A percentile compares a stretch with the other conserved stretches of the same genome.
Conservation (phyloP, 2,888 invertebrate genomes). For the Drosophila rellima region DNA sequence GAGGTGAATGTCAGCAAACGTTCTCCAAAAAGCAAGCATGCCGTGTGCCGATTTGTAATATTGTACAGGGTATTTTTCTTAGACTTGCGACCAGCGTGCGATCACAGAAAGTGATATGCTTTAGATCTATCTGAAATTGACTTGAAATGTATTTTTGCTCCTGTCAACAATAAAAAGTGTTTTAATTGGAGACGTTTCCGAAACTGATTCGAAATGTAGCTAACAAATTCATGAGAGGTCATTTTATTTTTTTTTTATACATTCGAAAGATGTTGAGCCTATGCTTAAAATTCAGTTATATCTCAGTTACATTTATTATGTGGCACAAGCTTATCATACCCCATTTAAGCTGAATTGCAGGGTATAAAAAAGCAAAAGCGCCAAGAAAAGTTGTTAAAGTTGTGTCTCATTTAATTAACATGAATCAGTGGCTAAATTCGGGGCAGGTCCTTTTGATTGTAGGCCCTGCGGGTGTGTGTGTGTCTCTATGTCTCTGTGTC, state of each 20-base stretch:
- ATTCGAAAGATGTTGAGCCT: not conserved
- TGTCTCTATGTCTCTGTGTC: not conserved
- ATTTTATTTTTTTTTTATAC: not conserved
- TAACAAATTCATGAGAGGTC: not conserved
- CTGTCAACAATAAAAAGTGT: not conserved
- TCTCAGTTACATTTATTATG: conserved; percentile 1
- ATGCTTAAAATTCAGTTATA: not conserved
- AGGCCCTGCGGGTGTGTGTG: not conserved
- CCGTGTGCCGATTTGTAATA: too few relatives aligned
- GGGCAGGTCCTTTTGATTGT: not conserved
- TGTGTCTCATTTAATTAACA: conserved; percentile 77
- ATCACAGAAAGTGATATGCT: too few relatives aligned
- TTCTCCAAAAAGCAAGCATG: too few relatives aligned
- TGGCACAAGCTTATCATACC: conserved; percentile 10
- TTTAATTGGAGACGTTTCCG: not conserved
- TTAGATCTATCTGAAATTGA: not conserved
- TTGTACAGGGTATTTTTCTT: too few relatives aligned
- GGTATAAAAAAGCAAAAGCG: conserved; percentile 21
- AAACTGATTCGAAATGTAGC: too few relatives aligned
- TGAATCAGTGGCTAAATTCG: conserved; percentile 66
- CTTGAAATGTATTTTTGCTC: not conserved
- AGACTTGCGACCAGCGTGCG: too few relatives aligned
- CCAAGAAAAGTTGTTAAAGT: conserved; percentile 56
- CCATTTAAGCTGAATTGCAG: conserved; percentile 16
- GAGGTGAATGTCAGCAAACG: too few relatives aligned